Conservation (phyloP, 92 coral and sea anemone genomes). For the Porites lobata region DNA sequence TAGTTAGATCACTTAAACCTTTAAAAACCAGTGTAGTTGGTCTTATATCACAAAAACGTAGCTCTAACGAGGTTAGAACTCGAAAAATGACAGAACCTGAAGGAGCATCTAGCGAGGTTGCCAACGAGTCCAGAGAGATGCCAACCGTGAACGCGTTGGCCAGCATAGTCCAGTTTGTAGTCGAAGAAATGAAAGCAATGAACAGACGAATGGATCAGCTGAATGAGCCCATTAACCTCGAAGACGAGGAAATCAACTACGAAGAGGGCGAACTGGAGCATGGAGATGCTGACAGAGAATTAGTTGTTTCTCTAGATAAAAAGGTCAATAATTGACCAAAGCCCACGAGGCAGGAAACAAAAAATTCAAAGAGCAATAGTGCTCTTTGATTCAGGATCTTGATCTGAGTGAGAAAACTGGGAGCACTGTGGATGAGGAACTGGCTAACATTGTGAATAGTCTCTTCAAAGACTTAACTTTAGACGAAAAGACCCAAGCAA, state of each 20-base stretch:
- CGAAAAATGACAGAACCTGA: neutral
- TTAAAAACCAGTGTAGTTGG: neutral
- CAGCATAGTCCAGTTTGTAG: slow-evolving; percentile 35
- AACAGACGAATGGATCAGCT: slow-evolving; percentile 23
- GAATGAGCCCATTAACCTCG: slow-evolving; percentile 41
- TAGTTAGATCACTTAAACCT: slow-evolving; percentile 7
- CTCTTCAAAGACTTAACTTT: slow-evolving; percentile 5
- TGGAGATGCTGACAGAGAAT: slow-evolving; percentile 39
- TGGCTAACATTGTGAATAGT: neutral
- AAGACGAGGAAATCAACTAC: neutral
- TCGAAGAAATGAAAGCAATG: slow-evolving; percentile 48
- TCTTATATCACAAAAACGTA: neutral
- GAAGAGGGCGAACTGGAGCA: slow-evolving; percentile 25
- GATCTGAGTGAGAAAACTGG: slow-evolving; percentile 28
- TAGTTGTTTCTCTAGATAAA: slow-evolving; percentile 22
- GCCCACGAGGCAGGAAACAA: slow-evolving; percentile 45
- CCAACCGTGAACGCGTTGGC: slow-evolving; percentile 41
- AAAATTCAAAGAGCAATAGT: slow-evolving; percentile 17
- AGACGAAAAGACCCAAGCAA: slow-evolving; percentile 30
- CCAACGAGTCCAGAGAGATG: slow-evolving; percentile 13
- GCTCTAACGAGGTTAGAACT: slow-evolving; percentile 31
- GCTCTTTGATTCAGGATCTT: neutral
- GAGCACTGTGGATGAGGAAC: neutral
- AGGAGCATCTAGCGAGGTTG: too few species aligned
- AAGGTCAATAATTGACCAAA: slow-evolving; percentile 25